phyloP scores from a whole-genome alignment of 1,140 invertebrate genomes.

The Apis florea region DNA sequence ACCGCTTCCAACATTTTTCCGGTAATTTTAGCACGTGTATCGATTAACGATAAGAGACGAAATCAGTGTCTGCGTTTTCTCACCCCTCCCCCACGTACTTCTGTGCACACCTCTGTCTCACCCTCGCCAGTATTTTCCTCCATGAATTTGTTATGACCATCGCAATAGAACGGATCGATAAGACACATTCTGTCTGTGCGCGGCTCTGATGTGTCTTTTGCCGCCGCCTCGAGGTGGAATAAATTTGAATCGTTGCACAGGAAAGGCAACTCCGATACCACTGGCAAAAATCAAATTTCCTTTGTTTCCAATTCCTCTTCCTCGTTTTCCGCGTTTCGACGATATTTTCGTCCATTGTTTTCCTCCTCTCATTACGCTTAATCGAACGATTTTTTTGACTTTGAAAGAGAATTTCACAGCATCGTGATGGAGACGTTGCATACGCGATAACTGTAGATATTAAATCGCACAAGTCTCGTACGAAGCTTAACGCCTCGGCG shows the following conservation, averaged over 20 bases:
- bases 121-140: constrained; percentile 24
- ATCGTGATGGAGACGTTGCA: background rate
- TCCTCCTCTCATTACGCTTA: no score
- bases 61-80: constrained; percentile 27
- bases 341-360: no score
- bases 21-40: background rate
- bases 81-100: background rate
- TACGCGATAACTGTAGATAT: constrained; percentile 16
- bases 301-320: background rate
- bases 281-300: constrained; percentile 13
- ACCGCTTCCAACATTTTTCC: background rate
- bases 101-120: no score
- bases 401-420: constrained; percentile 3
- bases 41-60: constrained; percentile 5
- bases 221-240: constrained; percentile 26
- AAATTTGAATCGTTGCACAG: constrained; percentile 25
- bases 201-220: constrained; percentile 36
- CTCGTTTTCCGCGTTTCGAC: background rate
- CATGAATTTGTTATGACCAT: constrained; percentile 47
- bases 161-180: constrained; percentile 51
- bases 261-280: constrained; percentile 13
- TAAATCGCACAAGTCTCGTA: background rate
- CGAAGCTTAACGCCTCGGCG: constrained; percentile 17
- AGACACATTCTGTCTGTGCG: constrained; percentile 44
- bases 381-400: background rate